Evolutionary conservation across 2,888 invertebrate genomes (phyloP), one percentile per base, ranked within the genome.

Genomic region (Galeruca laticollis): DNA sequence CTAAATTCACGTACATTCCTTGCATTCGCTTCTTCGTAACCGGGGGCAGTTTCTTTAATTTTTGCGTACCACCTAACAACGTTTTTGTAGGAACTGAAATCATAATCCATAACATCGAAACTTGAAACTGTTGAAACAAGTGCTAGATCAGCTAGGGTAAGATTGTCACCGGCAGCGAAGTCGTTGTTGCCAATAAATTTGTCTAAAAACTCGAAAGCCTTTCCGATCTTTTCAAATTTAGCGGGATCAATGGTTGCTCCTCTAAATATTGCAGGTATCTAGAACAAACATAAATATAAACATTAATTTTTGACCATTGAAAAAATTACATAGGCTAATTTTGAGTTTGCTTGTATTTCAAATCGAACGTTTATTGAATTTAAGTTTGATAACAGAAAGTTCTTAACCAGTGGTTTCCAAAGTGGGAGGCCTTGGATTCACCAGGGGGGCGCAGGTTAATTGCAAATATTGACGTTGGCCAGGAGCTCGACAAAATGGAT

Each of bases 141-240:
- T 37, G 90, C 86, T 51, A 94, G 87, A 84, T 96, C 96, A 9
- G 96, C 96, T 15, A 96, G 83, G 15, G 95, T 95, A 64, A 94
- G 86, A 69, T 87, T 87, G 69, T 91, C 88, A 2, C 94, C 95
- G 15, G 94, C 94, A 37, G 87, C 89, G 84, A 89, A 96, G 74
- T 89, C 88, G 78, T 91, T 88, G 0, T 90, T 90, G 54, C 90
- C 90, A 31, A 95, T 87, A 86, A 93, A 92, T n/a, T 84, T 89
- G 78, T 95, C 90, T 35, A 95, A 85, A 74, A 92, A 90, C 40
- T 87, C 88, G 59, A 94, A 87, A 1, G 92, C 91, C 1, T 90
- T 89, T 51, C 90, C 90, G 56, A 94, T 87, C 82, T 92, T 92
- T 75, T 90, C 89, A 73, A 89, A 84, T 82, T 93, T 92, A 18